Base-by-base conservation (phyloP, 2,113 vertebrate species). In the Malurus melanocephalus region DNA sequence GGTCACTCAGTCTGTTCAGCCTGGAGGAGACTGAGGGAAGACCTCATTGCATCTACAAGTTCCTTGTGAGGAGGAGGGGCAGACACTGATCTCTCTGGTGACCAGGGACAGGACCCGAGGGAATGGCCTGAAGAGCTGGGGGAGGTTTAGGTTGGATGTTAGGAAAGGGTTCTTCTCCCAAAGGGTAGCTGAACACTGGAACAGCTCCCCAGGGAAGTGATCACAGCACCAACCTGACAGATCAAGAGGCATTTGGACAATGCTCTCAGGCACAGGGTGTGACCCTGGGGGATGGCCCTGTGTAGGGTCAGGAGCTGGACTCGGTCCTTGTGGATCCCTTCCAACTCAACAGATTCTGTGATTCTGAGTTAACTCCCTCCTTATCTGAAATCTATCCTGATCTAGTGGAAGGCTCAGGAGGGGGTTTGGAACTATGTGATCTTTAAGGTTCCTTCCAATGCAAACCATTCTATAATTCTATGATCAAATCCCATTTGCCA, bases 311-410 rank as follows among this genome's bases (percentile, higher is more conserved):
- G 26, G 7, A 66, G 13, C 21, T 59, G 35, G 26, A 45, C 21
- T 85, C 0, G 0, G 35, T 35, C 17, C 26, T 51, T 45, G 52
- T 9, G 17, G 8, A 7, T 35, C 11, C 26, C 52, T 59, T 75
- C 52, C 11, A 59, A 32, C 26, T 32, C 53, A 45, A 17, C 11
- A 45, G 30, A 32, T 66, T 84, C 43, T 43, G 7, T 65, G 26
- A 21, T 43, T 75, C 52, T 51, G 2, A 28, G 28, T 38, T 49
- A 46, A 43, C 17, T 57, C 4, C 16, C 32, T 20, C 30, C 24
- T 40, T 38, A 12, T 23, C 66, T 64, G 20, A 67, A 62, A 13
- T 60, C 52, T 20, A 10, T 21, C n/a, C 38, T 53, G n/a, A 3
- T 73, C 11, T 15, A 66, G 6, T 24, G 23, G n/a, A 30, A 46